Conservation (phyloP, 1,140 invertebrate genomes). For the Araneus ventricosus region DNA sequence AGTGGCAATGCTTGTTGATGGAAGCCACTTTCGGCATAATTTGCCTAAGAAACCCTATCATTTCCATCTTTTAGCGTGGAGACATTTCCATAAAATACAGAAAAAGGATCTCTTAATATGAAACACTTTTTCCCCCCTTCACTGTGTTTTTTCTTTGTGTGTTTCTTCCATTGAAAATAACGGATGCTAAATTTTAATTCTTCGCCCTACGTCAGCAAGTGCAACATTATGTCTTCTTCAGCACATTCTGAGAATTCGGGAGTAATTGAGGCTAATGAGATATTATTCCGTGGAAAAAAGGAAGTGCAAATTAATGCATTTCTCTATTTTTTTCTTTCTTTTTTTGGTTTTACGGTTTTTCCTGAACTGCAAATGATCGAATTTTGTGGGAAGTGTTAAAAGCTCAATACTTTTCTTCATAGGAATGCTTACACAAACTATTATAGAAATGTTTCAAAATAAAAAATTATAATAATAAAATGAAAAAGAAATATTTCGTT, state of each 20-base stretch:
- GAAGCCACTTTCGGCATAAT: background rate
- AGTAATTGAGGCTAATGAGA: conserved; percentile 34
- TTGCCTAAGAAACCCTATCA: background rate
- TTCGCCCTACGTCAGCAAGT: background rate
- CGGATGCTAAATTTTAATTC: conserved; percentile 6
- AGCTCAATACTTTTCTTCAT: no score
- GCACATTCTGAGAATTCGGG: background rate
- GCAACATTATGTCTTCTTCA: background rate
- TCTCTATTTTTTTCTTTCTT: background rate
- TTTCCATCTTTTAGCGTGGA: background rate
- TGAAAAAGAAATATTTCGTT: no score
- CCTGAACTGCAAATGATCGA: background rate
- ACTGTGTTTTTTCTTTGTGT: background rate
- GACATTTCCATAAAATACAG: conserved; percentile 13
- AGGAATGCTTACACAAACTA: no score
- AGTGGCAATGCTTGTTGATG: conserved; percentile 36
- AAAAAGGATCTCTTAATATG: conserved; percentile 1
- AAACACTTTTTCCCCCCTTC: background rate
- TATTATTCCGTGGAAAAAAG: background rate
- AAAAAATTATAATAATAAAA: no score
- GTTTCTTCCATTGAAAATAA: background rate
- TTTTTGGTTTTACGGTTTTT: background rate
- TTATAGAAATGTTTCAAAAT: no score
- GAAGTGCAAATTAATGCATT: background rate
- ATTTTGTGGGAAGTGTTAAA: background rate